Percentiles rank a stretch among this genome's conserved stretches.
These are phyloP conservation scores for Thaumatotibia leucotreta DNA, from an alignment of 1,140 invertebrate genomes.

Conservation along the genomic window DNA sequence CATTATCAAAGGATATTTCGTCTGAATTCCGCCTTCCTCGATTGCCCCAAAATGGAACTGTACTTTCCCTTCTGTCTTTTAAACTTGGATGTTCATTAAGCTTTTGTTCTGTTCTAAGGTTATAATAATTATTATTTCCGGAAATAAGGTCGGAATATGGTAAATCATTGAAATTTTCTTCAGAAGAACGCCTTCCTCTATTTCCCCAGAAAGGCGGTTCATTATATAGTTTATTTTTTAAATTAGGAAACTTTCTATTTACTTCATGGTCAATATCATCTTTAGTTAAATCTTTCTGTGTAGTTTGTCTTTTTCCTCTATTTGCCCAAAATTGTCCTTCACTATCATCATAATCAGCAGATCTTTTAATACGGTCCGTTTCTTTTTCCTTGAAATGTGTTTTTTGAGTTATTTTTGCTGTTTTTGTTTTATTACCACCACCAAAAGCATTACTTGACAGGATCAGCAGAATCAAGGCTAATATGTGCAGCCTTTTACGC, in stretches of 20 bases:
- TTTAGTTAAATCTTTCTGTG: neutral
- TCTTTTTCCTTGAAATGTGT: conserved; percentile 33
- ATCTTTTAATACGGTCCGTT: conserved; percentile 45
- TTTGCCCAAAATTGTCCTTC: conserved; percentile 31
- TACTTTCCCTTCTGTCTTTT: conserved; percentile 32
- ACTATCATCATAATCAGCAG: conserved; percentile 26
- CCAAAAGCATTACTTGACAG: conserved; percentile 40
- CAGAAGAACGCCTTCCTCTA: conserved; percentile 45
- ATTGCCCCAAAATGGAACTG: conserved; percentile 38
- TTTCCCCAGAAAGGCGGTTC: conserved; percentile 57
- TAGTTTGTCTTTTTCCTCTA: conserved; percentile 27
- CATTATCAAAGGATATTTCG: conserved; percentile 1
- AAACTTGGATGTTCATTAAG: conserved; percentile 23
- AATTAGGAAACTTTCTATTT: conserved; percentile 23
- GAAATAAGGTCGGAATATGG: conserved; percentile 16
- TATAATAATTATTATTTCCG: neutral
- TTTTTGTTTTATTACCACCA: conserved; percentile 45
- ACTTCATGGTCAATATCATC: neutral
- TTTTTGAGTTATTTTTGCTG: conserved; percentile 26
- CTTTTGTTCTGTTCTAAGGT: neutral
- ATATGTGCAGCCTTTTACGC: conserved; percentile 34
- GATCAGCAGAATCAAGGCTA: conserved; percentile 37
- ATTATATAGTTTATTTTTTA: conserved; percentile 25
- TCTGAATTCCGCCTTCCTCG: conserved; percentile 27
- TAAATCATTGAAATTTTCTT: conserved; percentile 30